Evolutionary conservation across 2,797 vertebrate species (phyloP).

Genomic region (Mustela erminea): DNA sequence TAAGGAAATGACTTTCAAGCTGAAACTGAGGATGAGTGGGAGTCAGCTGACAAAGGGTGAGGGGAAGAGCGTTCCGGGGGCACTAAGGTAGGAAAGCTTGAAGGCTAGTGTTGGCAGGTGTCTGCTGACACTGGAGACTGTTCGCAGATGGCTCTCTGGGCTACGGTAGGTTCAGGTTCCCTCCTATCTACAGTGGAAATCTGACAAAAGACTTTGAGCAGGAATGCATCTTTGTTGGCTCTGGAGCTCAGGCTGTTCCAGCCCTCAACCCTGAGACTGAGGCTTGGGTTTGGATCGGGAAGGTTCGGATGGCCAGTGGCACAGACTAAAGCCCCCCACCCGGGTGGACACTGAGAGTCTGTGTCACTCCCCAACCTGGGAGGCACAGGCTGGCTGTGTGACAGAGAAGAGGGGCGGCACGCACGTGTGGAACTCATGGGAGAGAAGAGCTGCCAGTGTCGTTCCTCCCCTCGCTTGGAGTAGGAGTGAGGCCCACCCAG

Average conservation of each 20-base stretch:
- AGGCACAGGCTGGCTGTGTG: not conserved
- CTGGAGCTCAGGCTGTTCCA: not conserved
- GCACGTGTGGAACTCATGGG: fast-evolving
- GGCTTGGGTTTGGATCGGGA: not conserved
- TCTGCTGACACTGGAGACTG: fast-evolving
- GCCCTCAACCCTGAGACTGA: not conserved
- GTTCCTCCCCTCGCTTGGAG: not conserved
- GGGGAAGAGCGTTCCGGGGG: not conserved
- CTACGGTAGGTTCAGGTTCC: not conserved
- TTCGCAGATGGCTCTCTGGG: not conserved
- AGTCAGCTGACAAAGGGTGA: not conserved
- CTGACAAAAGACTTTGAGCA: not conserved
- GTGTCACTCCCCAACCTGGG: not conserved
- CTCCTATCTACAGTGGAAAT: not conserved
- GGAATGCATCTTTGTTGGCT: fast-evolving
- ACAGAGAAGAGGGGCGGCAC: not conserved
- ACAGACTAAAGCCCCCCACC: not conserved
- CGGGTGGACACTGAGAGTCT: not conserved
- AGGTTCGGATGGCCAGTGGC: not conserved
- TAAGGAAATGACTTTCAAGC: not conserved
- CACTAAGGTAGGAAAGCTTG: too few species aligned
- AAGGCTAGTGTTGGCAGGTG: not conserved
- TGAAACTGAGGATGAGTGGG: not conserved
- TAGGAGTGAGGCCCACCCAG: not conserved
- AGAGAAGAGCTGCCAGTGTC: not conserved